phyloP scores from a whole-genome alignment of 2,888 invertebrate genomes.

The Melinaea menophilus region DNA sequence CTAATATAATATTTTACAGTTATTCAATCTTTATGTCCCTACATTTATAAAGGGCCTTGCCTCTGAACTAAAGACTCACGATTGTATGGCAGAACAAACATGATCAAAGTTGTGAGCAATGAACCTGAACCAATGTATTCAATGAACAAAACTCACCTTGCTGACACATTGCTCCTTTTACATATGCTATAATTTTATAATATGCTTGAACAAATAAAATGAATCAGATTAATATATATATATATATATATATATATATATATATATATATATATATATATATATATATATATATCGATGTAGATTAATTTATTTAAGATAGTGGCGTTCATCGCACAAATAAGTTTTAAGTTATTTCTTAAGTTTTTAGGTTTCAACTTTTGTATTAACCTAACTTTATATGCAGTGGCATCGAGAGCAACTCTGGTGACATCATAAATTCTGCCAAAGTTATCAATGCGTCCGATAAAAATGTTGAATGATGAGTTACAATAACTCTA shows the following conservation, averaged over 20 bases:
- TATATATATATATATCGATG: background rate
- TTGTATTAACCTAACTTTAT: too few relatives aligned
- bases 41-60: slow-evolving; percentile 11
- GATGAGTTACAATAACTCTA: slow-evolving; percentile 61
- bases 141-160: slow-evolving; percentile 62
- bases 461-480: slow-evolving; percentile 62
- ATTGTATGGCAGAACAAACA: slow-evolving; percentile 68
- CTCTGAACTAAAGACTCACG: slow-evolving; percentile 44
- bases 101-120: slow-evolving; percentile 70
- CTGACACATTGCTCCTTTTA: slow-evolving; percentile 53
- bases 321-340: slow-evolving; percentile 50
- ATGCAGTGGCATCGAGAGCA: too few relatives aligned
- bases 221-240: slow-evolving; percentile 8
- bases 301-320: slow-evolving; percentile 8
- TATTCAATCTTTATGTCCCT: too few relatives aligned
- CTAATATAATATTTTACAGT: background rate
- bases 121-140: slow-evolving; percentile 59
- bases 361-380: slow-evolving; percentile 30
- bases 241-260: background rate
- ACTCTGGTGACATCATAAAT: slow-evolving; percentile 62
- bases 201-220: slow-evolving; percentile 16
- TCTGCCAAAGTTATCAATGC: slow-evolving; percentile 67
- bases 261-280: too few relatives aligned
- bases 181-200: slow-evolving; percentile 23
- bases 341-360: slow-evolving; percentile 61